Percentiles rank a stretch among this genome's conserved stretches.
phyloP scores from a whole-genome alignment of 1,140 invertebrate genomes.

The Pararge aegeria region DNA sequence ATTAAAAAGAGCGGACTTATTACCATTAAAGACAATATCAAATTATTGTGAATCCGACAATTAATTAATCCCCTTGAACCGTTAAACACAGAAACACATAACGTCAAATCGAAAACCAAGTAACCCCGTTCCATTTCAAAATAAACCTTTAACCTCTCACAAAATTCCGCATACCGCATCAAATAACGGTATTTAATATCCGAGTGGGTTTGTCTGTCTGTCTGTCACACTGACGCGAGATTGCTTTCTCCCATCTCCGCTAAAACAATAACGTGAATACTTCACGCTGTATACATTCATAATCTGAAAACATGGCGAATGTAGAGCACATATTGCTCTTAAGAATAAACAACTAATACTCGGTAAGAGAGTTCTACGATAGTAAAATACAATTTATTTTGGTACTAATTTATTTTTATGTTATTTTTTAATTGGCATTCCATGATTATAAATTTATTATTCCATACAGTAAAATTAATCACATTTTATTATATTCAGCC shows the following conservation, averaged over 20 bases:
- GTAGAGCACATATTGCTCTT: background rate
- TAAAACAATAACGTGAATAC: slow-evolving; percentile 43
- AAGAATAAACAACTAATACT: background rate
- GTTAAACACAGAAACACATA: background rate
- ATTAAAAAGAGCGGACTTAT: too few relatives aligned
- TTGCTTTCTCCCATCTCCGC: slow-evolving; percentile 45
- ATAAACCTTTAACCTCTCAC: slow-evolving; percentile 22
- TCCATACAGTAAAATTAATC: too few relatives aligned
- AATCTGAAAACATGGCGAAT: slow-evolving; percentile 4
- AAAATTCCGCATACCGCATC: slow-evolving; percentile 14
- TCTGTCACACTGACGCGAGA: slow-evolving; percentile 47
- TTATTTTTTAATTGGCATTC: too few relatives aligned
- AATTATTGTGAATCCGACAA: too few relatives aligned
- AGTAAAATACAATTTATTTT: too few relatives aligned
- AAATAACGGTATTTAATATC: slow-evolving; percentile 31
- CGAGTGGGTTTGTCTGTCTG: slow-evolving; percentile 29
- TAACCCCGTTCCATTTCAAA: background rate
- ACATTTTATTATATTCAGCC: too few relatives aligned
- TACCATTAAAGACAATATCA: too few relatives aligned
- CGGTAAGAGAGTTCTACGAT: too few relatives aligned
- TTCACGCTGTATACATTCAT: slow-evolving; percentile 21
- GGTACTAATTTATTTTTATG: too few relatives aligned
- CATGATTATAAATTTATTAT: too few relatives aligned
- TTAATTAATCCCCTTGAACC: too few relatives aligned
- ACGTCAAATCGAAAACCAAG: background rate